Evolutionary conservation across 2,888 invertebrate genomes (phyloP), one percentile per base, ranked within the genome.

Genomic region (Rhamnusium bicolor): DNA sequence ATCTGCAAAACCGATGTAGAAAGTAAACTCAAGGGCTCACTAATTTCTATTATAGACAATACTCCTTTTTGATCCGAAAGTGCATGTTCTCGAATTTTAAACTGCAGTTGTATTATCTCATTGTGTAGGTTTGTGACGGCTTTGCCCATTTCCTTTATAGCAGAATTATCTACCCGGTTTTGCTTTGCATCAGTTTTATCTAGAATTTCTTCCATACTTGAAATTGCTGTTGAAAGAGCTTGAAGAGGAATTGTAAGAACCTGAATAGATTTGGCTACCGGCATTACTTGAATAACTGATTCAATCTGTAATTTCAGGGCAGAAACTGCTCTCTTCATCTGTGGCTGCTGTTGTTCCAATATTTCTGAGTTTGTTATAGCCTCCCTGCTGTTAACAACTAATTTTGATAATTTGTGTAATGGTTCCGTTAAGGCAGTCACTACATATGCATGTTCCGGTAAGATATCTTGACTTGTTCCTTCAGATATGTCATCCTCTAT

Each of bases 81-180:
- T n/a, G n/a, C n/a, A n/a, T n/a, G n/a, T n/a, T n/a, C n/a, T n/a
- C n/a, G n/a, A n/a, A n/a, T n/a, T n/a, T 54, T 54, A 18, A 62
- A 46, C 12, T 70, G 63, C 14, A 81, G 24, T 46, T 72, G n/a
- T 53, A 71, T 68, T 19, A 80, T 58, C 47, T 79, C 73, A 49
- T 71, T 16, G 49, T 72, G 40, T 16, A 76, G 14, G 8, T 77
- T 61, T 8, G 63, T 7, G 0, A 75, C 12, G 3, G 68, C 32
- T 54, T 77, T 66, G 8, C 72, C 19, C 0, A 71, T 18, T 27
- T 60, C 47, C 12, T 16, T 16, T 14, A 40, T 18, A 7, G 14
- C n/a, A 10, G n/a, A 46, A 40, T 40, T 19, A 47, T 46, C 18
- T 47, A 61, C 40, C 1, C 10, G 8, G 1, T 24, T 40, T 49